Base-by-base conservation (phyloP, 2,113 vertebrate genomes). In the Myxocyprinus asiaticus region DNA sequence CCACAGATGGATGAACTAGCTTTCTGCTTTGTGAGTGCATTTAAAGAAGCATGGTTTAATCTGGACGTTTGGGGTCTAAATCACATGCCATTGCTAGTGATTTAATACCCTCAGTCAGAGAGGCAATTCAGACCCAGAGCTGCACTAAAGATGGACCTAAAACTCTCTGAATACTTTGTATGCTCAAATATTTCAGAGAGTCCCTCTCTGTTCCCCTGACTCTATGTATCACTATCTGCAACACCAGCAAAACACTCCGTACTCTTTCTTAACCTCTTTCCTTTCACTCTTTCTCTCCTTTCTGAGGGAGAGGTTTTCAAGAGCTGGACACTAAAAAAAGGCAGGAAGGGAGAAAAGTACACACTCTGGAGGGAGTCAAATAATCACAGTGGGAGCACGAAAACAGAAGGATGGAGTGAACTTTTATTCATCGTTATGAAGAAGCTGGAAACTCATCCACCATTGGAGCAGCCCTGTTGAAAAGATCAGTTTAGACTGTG, bases 331-430 rank as follows among this genome's bases (percentile, higher is more conserved):
- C 92, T 91, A 94, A 94, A 33, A 33, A 94, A 76, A 70, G 14
- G 66, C 50, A 42, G 43, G 50, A 77, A 71, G 53, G 44, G 56
- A 47, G 67, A 63, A 62, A 9, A 5, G 48, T 17, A 33, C 22
- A 33, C 61, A 93, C 93, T 89, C 91, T 91, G 92, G 92, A 92
- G 93, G 93, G 92, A 93, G 92, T 92, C 93, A 94, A 94, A 33
- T 33, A 33, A 33, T 33, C 22, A 33, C 22, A 33, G 22, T 3
- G 22, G 22, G 22, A 33, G 22, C 22, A 33, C 22, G 22, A 33
- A 33, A 33, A 33, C 22, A 33, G 22, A 33, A 92, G 90, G 93
- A 93, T 61, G 42, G 53, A 56, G 70, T 94, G 92, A 94, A 94
- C 94, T 95, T 95, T 93, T 91, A 94, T 79, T 72, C 17, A 69